phyloP scores from a whole-genome alignment of 2,888 invertebrate species.

The Dione juno region DNA sequence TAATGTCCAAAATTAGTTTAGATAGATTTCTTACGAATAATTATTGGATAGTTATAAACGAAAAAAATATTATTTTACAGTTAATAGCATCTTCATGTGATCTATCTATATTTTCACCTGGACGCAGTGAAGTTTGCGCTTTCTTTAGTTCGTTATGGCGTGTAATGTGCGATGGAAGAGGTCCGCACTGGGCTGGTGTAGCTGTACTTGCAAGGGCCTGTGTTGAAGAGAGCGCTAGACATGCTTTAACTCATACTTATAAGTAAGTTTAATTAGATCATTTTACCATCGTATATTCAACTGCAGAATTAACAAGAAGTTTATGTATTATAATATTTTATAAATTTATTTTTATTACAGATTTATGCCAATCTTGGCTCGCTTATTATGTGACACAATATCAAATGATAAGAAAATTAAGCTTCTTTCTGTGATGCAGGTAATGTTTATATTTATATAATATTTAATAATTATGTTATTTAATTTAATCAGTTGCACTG shows the following conservation, averaged over 20 bases:
- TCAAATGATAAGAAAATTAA: slow-evolving; percentile 86
- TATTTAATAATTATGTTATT: no score
- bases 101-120: slow-evolving; percentile 86
- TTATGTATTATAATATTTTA: neutral
- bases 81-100: slow-evolving; percentile 86
- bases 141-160: slow-evolving; percentile 88
- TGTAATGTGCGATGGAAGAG: slow-evolving; percentile 83
- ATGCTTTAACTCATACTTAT: slow-evolving; percentile 87
- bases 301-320: neutral
- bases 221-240: slow-evolving; percentile 84
- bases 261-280: slow-evolving; percentile 61
- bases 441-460: slow-evolving; percentile 50
- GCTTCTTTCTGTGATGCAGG: slow-evolving; percentile 86
- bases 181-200: slow-evolving; percentile 86
- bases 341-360: slow-evolving; percentile 60
- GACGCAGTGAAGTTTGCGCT: slow-evolving; percentile 84
- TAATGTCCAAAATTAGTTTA: neutral
- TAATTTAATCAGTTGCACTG: no score
- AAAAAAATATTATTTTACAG: slow-evolving; percentile 67
- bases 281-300: no score
- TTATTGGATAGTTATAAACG: neutral
- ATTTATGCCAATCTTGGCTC: slow-evolving; percentile 86
- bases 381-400: slow-evolving; percentile 84
- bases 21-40: neutral
- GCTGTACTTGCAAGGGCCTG: slow-evolving; percentile 86